Evolutionary conservation across 2,888 invertebrate species (phyloP).

Genomic region (Latrodectus elegans): DNA sequence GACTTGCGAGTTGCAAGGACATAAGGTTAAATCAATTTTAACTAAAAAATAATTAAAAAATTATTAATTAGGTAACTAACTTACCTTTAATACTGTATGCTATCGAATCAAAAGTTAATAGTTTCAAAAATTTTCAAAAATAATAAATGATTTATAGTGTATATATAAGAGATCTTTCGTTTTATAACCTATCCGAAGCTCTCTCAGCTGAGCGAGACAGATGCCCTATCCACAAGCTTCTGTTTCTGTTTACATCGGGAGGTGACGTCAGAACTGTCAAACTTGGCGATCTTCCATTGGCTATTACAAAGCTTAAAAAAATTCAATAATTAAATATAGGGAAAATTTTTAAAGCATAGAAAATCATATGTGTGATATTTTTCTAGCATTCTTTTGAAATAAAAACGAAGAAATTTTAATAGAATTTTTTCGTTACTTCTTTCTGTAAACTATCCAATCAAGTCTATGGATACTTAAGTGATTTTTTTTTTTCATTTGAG

Average conservation of each 20-base stretch:
- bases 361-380: background rate
- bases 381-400: no score
- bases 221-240: constrained; percentile 52
- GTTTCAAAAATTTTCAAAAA: no score
- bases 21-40: constrained; percentile 48
- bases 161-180: background rate
- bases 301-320: background rate
- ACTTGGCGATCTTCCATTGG: constrained; percentile 66
- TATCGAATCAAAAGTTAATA: no score
- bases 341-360: background rate
- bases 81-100: background rate
- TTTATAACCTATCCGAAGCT: constrained; percentile 19
- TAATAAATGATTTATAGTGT: background rate
- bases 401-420: no score
- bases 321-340: background rate
- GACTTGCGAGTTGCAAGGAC: constrained; percentile 27
- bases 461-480: no score
- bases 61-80: background rate
- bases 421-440: no score
- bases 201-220: constrained; percentile 61
- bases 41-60: constrained; percentile 2
- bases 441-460: no score
- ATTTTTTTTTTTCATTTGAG: no score
- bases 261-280: constrained; percentile 67
- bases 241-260: constrained; percentile 62